Evolutionary conservation across 2,888 invertebrate species (phyloP).

Genomic region (Dexiosoma caninum): DNA sequence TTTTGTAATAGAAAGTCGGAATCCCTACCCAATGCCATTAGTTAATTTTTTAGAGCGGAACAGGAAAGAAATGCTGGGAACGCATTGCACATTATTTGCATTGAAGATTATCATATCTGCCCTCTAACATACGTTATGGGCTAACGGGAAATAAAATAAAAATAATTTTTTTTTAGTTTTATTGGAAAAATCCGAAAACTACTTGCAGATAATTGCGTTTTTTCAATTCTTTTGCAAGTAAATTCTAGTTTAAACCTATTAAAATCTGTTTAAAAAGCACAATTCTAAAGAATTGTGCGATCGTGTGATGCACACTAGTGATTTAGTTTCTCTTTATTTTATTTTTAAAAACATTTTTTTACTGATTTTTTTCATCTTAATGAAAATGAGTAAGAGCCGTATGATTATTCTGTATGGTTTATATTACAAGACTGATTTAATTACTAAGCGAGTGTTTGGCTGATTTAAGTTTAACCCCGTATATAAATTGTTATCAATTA

Average conservation of each 20-base stretch:
- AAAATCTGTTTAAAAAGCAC: not conserved
- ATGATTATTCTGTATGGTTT: slow-evolving; percentile 16
- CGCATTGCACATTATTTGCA: too few relatives aligned
- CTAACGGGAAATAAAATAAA: too few relatives aligned
- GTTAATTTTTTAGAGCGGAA: too few relatives aligned
- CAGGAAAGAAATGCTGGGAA: too few relatives aligned
- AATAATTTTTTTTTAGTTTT: not conserved
- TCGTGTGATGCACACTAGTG: not conserved
- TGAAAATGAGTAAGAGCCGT: slow-evolving; percentile 23
- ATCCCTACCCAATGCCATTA: too few relatives aligned
- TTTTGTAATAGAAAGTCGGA: too few relatives aligned
- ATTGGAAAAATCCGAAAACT: slow-evolving; percentile 10
- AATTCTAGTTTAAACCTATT: slow-evolving; percentile 51
- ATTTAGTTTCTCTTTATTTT: not conserved
- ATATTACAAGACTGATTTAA: slow-evolving; percentile 53
- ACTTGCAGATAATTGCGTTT: not conserved
- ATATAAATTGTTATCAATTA: slow-evolving; percentile 58
- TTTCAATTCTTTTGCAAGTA: slow-evolving; percentile 10
- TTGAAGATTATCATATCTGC: too few relatives aligned
- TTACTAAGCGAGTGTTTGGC: slow-evolving; percentile 40
- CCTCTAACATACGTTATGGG: too few relatives aligned
- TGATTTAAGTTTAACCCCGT: slow-evolving; percentile 52
- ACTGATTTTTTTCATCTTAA: not conserved
- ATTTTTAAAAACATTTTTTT: not conserved
- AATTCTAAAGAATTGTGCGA: slow-evolving; percentile 3